These are phyloP conservation scores for Cryptotis parvus DNA, from an alignment of 2,113 vertebrate genomes.

Conservation along the genomic window DNA sequence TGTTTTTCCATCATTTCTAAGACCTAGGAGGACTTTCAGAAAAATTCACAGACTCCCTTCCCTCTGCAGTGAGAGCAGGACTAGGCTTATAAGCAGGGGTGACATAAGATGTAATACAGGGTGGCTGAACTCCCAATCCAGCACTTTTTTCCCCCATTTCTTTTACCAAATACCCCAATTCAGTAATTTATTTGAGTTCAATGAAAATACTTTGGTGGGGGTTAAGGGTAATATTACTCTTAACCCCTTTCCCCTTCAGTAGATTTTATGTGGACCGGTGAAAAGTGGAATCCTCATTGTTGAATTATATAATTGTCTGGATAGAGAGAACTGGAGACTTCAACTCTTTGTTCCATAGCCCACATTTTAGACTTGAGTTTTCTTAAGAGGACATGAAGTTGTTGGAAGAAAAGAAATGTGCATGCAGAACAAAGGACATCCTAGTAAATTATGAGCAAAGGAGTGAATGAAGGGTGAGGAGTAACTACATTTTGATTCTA, in stretches of 20 bases:
- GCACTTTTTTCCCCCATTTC: background rate
- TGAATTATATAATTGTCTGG: background rate
- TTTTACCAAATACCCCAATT: background rate
- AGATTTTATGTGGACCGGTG: no score
- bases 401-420: background rate
- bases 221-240: background rate
- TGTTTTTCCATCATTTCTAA: background rate
- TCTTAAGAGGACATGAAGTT: background rate
- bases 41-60: background rate
- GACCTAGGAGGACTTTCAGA: background rate
- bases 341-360: slow-evolving; percentile 14
- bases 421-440: background rate
- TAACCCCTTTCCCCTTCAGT: background rate
- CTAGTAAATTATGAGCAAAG: background rate
- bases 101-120: background rate
- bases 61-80: background rate
- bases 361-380: background rate
- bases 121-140: background rate
- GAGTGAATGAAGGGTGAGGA: background rate
- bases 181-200: slow-evolving; percentile 2
- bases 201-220: background rate
- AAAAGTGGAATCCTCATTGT: background rate
- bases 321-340: background rate
- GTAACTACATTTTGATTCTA: background rate
- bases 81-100: background rate